A percentile compares a stretch with the other conserved stretches of the same genome.
phyloP scores from a whole-genome alignment of 2,888 invertebrate genomes.

The Xestia c-nigrum region DNA sequence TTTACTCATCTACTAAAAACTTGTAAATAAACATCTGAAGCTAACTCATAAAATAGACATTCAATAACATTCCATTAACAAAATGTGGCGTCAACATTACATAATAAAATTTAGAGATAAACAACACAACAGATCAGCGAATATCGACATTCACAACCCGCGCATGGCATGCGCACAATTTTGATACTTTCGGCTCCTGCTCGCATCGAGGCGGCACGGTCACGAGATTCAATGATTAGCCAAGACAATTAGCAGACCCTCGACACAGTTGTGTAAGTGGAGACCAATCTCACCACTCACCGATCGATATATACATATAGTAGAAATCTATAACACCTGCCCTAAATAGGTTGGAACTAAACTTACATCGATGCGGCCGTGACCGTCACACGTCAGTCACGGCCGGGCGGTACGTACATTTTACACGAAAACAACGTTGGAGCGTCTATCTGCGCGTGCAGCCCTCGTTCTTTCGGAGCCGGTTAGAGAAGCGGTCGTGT shows the following conservation, averaged over 20 bases:
- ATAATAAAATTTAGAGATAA: slow-evolving; percentile 86
- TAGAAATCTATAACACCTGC: slow-evolving; percentile 69
- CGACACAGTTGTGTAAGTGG: slow-evolving; percentile 70
- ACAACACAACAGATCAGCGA: slow-evolving; percentile 81
- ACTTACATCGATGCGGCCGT: slow-evolving; percentile 61
- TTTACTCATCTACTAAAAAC: slow-evolving; percentile 63
- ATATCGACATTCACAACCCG: slow-evolving; percentile 83
- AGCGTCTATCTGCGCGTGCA: slow-evolving; percentile 15
- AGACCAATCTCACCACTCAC: slow-evolving; percentile 65
- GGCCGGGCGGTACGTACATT: slow-evolving; percentile 39
- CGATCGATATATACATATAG: slow-evolving; percentile 69
- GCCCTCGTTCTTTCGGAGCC: neutral
- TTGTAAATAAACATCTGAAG: slow-evolving; percentile 70
- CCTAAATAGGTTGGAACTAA: slow-evolving; percentile 61
- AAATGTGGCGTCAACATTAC: slow-evolving; percentile 76
- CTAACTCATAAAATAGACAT: slow-evolving; percentile 70
- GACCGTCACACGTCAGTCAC: slow-evolving; percentile 25
- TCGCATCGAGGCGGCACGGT: slow-evolving; percentile 67
- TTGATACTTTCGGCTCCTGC: slow-evolving; percentile 84
- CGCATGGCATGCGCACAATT: slow-evolving; percentile 75
- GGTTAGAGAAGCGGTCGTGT: slow-evolving; percentile 19
- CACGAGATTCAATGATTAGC: slow-evolving; percentile 57
- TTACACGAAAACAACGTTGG: slow-evolving; percentile 34
- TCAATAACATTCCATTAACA: slow-evolving; percentile 69
- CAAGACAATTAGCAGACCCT: slow-evolving; percentile 66